Percentiles rank a stretch among this genome's conserved stretches.
Conservation (phyloP, 2,113 vertebrate genomes). For the Triplophysa siluroides region DNA sequence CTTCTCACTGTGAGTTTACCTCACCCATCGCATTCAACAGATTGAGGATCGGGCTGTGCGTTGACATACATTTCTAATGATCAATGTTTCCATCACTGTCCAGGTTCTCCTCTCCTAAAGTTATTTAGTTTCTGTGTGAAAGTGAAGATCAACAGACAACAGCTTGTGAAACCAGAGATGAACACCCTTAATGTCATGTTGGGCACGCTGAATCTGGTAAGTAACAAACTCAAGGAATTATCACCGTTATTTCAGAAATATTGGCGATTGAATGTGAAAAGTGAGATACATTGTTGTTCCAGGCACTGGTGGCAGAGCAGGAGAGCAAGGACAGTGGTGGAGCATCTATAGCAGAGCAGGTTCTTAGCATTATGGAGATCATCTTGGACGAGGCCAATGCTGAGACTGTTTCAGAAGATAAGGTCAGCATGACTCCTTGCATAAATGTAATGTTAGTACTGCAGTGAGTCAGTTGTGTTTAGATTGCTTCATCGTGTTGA, state of each 20-base stretch:
- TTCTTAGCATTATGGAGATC: constrained; percentile 99
- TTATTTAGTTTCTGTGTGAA: constrained; percentile 98
- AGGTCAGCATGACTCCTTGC: constrained; percentile 72
- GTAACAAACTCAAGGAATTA: constrained; percentile 16
- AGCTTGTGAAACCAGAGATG: constrained; percentile 96
- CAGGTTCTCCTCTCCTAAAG: constrained; percentile 94
- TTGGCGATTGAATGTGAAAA: background rate
- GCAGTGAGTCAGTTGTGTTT: background rate
- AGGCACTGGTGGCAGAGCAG: constrained; percentile 96
- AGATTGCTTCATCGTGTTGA: constrained; percentile 2
- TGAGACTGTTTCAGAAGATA: constrained; percentile 94
- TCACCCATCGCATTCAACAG: background rate
- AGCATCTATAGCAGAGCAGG: constrained; percentile 94
- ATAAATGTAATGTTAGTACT: background rate
- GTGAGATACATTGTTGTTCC: background rate
- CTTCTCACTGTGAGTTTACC: constrained; percentile 86
- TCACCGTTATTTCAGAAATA: background rate
- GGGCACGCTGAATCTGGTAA: constrained; percentile 94
- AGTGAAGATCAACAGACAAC: constrained; percentile 96
- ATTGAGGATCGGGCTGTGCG: background rate
- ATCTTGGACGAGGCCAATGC: constrained; percentile 97
- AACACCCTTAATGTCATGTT: constrained; percentile 99
- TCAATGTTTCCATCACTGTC: background rate
- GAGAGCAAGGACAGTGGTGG: constrained; percentile 97
- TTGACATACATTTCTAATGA: background rate